Percentiles rank a stretch among this genome's conserved stretches.
Evolutionary conservation across 2,888 invertebrate species (phyloP).

Genomic region (Andrena marginata): DNA sequence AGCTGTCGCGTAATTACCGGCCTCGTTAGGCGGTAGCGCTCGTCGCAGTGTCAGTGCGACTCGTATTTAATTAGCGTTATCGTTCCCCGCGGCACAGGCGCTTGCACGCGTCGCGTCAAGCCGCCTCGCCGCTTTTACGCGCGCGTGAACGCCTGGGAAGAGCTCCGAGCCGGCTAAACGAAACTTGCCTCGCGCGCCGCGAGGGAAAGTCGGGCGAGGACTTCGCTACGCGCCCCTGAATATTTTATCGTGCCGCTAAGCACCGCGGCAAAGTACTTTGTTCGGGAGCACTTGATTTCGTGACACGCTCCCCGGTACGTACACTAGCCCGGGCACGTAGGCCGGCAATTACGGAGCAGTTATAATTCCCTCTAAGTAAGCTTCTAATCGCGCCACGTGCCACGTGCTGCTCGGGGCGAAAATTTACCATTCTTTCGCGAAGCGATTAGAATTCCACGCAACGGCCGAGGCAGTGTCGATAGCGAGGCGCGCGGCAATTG

Average conservation of each 20-base stretch:
- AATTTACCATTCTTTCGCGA: conserved; percentile 8
- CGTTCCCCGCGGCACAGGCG: conserved; percentile 56
- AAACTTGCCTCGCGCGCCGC: conserved; percentile 14
- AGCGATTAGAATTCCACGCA: not conserved
- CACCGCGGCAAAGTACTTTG: conserved; percentile 2
- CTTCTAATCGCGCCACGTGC: conserved; percentile 13
- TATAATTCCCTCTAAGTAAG: conserved; percentile 21
- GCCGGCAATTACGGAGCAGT: conserved; percentile 17
- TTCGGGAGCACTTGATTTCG: conserved; percentile 20
- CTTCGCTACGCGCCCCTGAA: conserved; percentile 27
- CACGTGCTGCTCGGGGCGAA: conserved; percentile 6
- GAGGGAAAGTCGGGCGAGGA: conserved; percentile 28
- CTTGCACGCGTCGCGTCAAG: conserved; percentile 20
- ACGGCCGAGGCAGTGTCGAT: conserved; percentile 1
- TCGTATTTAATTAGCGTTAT: conserved; percentile 84
- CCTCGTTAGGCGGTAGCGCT: conserved; percentile 82
- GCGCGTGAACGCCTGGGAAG: conserved; percentile 15
- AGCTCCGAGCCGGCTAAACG: not conserved
- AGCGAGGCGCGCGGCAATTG: not conserved
- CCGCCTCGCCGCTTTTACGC: conserved; percentile 3
- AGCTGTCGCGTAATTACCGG: conserved; percentile 84
- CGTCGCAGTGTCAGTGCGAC: conserved; percentile 77
- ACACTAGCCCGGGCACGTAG: not conserved
- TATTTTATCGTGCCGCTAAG: conserved; percentile 44
- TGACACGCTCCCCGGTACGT: not conserved